Percentiles rank a stretch among this genome's conserved stretches.
Evolutionary conservation across 2,113 vertebrate genomes (phyloP).

Genomic region (Syngnathoides biaculeatus): DNA sequence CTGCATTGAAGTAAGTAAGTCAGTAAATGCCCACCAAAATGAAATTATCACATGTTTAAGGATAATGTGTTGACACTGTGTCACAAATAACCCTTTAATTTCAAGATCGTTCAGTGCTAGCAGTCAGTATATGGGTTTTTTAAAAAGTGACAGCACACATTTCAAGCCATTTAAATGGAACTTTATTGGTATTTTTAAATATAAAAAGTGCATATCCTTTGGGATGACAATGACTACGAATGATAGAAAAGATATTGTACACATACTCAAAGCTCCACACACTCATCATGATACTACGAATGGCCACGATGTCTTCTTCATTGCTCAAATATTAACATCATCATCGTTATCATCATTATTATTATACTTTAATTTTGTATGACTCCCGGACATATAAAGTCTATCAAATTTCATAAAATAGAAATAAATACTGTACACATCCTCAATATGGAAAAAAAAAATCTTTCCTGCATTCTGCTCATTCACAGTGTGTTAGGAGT

Average conservation of each 20-base stretch:
- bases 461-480: conserved; percentile 21
- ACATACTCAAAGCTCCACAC: conserved; percentile 44
- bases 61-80: too few relatives aligned
- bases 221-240: conserved; percentile 49
- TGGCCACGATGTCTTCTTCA: conserved; percentile 39
- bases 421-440: conserved; percentile 77
- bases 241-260: conserved; percentile 59
- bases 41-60: too few relatives aligned
- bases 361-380: conserved; percentile 28
- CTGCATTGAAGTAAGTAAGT: too few relatives aligned
- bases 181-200: conserved; percentile 44
- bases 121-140: background rate
- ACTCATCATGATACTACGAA: conserved; percentile 37
- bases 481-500: conserved; percentile 53
- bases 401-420: conserved; percentile 57
- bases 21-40: too few relatives aligned
- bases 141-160: conserved; percentile 29
- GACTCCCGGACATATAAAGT: conserved; percentile 55
- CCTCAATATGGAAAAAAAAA: conserved; percentile 32
- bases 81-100: background rate
- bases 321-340: conserved; percentile 41
- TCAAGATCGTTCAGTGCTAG: background rate
- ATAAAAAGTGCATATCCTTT: conserved; percentile 60
- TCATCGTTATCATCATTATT: conserved; percentile 23
- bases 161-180: conserved; percentile 29